Evolutionary conservation across 2,797 vertebrate genomes (phyloP).

Genomic region (Argentina silus): DNA sequence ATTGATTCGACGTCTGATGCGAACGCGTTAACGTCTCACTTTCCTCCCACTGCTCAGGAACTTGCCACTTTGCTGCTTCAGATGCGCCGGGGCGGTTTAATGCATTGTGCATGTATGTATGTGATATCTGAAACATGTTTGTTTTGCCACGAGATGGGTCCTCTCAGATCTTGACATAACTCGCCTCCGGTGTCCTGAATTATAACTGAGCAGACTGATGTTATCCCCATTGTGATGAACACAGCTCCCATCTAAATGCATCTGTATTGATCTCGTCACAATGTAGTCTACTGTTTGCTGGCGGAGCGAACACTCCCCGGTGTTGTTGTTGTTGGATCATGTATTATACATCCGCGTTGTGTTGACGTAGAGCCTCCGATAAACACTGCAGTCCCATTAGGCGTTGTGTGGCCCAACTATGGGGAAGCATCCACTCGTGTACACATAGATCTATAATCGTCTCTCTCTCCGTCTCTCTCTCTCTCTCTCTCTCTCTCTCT

Average conservation of each 20-base stretch:
- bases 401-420: not conserved
- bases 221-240: conserved; percentile 60
- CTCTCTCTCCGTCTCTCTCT: conserved; percentile 26
- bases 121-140: conserved; percentile 74
- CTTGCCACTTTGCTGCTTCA: conserved; percentile 61
- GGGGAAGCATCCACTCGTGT: not conserved
- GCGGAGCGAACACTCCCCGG: not conserved
- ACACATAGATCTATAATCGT: conserved; percentile 53
- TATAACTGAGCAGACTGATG: conserved; percentile 75
- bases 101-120: conserved; percentile 75
- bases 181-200: conserved; percentile 73
- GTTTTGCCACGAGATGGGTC: conserved; percentile 69
- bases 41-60: conserved; percentile 44
- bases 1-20: conserved; percentile 80
- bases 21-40: conserved; percentile 71
- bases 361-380: not conserved
- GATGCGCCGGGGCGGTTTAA: conserved; percentile 64
- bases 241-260: conserved; percentile 29
- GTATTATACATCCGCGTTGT: not conserved
- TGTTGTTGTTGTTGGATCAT: not conserved
- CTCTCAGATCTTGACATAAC: conserved; percentile 58
- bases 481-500: conserved; percentile 36
- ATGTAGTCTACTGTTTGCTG: not conserved
- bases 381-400: not conserved
- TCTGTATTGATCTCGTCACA: not conserved